Conservation (phyloP, 2,797 vertebrate species). For the Gymnocypris eckloni region DNA sequence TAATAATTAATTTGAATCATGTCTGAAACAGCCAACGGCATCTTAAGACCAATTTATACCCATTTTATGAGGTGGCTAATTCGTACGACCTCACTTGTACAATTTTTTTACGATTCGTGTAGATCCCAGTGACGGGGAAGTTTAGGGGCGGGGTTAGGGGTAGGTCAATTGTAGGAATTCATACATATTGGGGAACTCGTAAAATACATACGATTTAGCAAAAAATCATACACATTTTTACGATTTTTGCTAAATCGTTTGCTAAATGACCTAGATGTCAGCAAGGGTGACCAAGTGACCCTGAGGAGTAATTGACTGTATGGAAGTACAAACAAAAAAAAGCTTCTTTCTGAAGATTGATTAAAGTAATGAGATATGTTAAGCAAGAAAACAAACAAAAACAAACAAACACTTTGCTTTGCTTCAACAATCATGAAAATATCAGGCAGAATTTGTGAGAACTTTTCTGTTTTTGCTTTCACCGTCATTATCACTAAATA, state of each 20-base stretch:
- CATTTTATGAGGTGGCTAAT: no score
- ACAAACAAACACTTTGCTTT: neutral
- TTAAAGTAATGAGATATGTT: constrained; percentile 49
- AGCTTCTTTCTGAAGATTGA: constrained; percentile 58
- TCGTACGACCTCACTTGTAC: neutral
- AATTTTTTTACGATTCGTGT: neutral
- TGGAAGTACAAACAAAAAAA: constrained; percentile 54
- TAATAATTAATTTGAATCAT: neutral
- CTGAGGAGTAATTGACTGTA: constrained; percentile 68
- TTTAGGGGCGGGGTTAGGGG: neutral
- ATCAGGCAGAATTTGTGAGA: constrained; percentile 1
- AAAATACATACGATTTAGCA: neutral
- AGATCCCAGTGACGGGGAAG: neutral
- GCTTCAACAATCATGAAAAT: constrained; percentile 3
- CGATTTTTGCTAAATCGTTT: neutral
- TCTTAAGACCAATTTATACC: no score
- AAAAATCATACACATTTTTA: no score
- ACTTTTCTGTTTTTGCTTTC: constrained; percentile 22
- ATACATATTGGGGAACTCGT: neutral
- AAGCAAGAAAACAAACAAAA: neutral
- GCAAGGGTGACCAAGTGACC: constrained; percentile 66
- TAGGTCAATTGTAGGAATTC: neutral
- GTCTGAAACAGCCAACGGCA: neutral
- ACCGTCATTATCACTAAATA: neutral
- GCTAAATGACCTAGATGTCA: constrained; percentile 22